phyloP scores from a whole-genome alignment of 1,140 invertebrate species.

The Yoshiicerus persimilis region DNA sequence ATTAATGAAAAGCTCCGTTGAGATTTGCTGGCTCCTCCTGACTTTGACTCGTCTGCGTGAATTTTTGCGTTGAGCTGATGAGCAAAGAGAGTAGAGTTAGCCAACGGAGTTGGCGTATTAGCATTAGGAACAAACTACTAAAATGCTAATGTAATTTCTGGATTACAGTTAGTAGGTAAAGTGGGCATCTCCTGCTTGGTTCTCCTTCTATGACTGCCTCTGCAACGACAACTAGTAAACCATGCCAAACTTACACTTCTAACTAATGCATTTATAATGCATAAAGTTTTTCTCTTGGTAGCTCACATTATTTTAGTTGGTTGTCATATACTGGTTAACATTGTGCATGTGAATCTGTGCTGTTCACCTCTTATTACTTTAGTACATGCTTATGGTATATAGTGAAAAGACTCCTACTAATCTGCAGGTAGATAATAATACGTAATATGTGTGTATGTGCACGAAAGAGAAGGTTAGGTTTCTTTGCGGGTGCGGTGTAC shows the following conservation, averaged over 20 bases:
- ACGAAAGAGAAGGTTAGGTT: neutral
- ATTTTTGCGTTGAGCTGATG: neutral
- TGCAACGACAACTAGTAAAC: neutral
- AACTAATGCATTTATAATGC: neutral
- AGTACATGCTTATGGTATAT: neutral
- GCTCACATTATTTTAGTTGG: neutral
- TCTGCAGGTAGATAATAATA: neutral
- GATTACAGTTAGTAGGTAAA: conserved; percentile 2
- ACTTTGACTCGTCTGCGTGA: neutral
- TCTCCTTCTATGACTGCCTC: neutral
- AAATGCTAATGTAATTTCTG: conserved; percentile 7
- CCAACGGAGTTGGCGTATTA: neutral
- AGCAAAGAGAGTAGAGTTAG: neutral
- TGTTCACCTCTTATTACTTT: neutral
- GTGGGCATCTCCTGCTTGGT: neutral
- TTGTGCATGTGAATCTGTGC: neutral
- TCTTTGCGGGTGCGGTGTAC: neutral
- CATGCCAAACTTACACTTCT: neutral
- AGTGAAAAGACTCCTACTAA: neutral
- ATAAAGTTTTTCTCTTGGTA: neutral
- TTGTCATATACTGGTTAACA: neutral
- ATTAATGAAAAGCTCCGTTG: neutral
- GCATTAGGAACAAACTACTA: neutral
- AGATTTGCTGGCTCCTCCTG: neutral
- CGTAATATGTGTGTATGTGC: neutral